Conservation (phyloP, 2,888 invertebrate genomes). For the Sericinus montela region DNA sequence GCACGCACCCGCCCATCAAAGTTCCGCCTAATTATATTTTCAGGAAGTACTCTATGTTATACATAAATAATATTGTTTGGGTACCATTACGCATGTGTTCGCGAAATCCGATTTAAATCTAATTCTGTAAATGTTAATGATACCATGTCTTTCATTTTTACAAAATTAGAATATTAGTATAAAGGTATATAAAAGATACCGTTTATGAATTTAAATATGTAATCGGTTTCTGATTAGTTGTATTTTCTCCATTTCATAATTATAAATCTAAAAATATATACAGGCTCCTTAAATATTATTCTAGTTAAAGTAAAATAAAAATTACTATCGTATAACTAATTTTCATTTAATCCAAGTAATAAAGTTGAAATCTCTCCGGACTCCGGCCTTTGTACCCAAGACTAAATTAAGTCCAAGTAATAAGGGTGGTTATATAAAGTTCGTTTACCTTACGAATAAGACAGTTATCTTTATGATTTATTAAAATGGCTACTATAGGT, state of each 20-base stretch:
- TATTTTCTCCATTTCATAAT: too few relatives aligned
- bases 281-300: too few relatives aligned
- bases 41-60: background rate
- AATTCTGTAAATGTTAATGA: too few relatives aligned
- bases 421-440: conserved; percentile 14
- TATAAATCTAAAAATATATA: too few relatives aligned
- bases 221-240: too few relatives aligned
- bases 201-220: too few relatives aligned
- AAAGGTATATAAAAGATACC: too few relatives aligned
- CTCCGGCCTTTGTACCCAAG: background rate
- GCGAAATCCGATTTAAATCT: too few relatives aligned
- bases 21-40: conserved; percentile 28
- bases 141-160: too few relatives aligned
- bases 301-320: too few relatives aligned
- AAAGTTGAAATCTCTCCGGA: conserved; percentile 6
- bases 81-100: background rate
- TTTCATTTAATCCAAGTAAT: background rate
- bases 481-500: conserved; percentile 13
- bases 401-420: conserved; percentile 8
- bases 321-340: too few relatives aligned
- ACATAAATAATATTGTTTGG: background rate
- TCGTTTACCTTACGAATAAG: conserved; percentile 21
- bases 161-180: too few relatives aligned
- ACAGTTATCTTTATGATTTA: conserved; percentile 23
- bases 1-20: conserved; percentile 24